Evolutionary conservation across 2,113 vertebrate species (phyloP).

Genomic region (Aspiorhynchus laticeps): DNA sequence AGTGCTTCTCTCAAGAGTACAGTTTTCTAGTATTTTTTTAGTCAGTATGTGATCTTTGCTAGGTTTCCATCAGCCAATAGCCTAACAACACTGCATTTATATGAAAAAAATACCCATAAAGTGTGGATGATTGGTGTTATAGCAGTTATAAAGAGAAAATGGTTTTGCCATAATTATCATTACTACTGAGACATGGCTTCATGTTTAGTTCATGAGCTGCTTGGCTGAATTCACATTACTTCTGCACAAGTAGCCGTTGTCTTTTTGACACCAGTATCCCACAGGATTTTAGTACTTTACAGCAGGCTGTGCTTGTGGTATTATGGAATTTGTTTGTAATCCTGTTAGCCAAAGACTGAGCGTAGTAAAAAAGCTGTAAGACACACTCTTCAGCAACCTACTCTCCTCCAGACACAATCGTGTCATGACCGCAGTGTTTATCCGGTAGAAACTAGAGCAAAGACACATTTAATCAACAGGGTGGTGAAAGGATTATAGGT

Average conservation of each 20-base stretch:
- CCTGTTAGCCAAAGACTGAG: conserved; percentile 12
- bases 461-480: conserved; percentile 8
- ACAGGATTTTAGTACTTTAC: conserved; percentile 7
- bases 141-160: neutral
- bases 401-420: conserved; percentile 13
- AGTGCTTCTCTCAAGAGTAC: neutral
- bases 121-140: neutral
- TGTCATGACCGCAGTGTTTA: neutral
- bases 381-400: conserved; percentile 1
- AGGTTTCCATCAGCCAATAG: neutral
- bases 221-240: neutral
- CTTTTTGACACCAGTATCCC: conserved; percentile 1
- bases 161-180: neutral
- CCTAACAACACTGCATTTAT: neutral
- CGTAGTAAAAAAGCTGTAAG: neutral
- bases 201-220: neutral
- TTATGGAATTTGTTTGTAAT: conserved; percentile 19
- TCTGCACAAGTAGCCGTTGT: neutral
- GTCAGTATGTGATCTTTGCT: neutral
- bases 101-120: neutral
- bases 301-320: neutral
- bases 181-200: neutral
- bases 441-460: neutral
- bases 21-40: neutral
- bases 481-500: neutral